These are phyloP conservation scores for Desoria tigrina DNA, from an alignment of 2,888 invertebrate species.

Conservation along the genomic window DNA sequence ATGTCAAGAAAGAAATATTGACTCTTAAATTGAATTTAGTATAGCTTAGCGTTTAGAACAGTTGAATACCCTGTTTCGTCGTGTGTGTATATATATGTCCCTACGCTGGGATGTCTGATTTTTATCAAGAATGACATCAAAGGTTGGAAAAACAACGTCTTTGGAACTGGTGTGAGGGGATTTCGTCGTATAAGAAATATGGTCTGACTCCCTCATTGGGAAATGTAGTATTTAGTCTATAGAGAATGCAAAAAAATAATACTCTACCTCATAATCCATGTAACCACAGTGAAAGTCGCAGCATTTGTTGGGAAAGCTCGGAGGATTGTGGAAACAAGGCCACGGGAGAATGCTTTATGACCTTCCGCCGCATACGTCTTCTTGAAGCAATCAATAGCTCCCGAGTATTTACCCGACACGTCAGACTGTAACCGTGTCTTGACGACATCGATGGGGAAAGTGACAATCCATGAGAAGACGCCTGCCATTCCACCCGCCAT, in stretches of 20 bases:
- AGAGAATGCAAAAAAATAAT: not conserved
- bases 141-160: too few relatives aligned
- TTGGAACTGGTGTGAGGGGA: too few relatives aligned
- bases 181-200: too few relatives aligned
- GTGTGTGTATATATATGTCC: too few relatives aligned
- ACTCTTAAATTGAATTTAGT: too few relatives aligned
- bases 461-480: conserved; percentile 77
- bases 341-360: conserved; percentile 69
- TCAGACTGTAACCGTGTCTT: conserved; percentile 85
- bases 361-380: conserved; percentile 73
- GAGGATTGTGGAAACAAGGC: conserved; percentile 74
- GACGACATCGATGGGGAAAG: conserved; percentile 86
- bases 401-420: conserved; percentile 64
- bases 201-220: too few relatives aligned
- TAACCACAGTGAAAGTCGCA: conserved; percentile 84
- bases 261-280: conserved; percentile 69
- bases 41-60: too few relatives aligned
- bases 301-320: conserved; percentile 93
- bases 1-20: too few relatives aligned
- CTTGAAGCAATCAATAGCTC: conserved; percentile 72
- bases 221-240: too few relatives aligned
- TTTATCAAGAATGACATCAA: too few relatives aligned
- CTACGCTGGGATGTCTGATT: too few relatives aligned
- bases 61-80: too few relatives aligned
- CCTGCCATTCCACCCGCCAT: conserved; percentile 85